phyloP scores from a whole-genome alignment of 2,888 invertebrate genomes.

The Meloe dianella region DNA sequence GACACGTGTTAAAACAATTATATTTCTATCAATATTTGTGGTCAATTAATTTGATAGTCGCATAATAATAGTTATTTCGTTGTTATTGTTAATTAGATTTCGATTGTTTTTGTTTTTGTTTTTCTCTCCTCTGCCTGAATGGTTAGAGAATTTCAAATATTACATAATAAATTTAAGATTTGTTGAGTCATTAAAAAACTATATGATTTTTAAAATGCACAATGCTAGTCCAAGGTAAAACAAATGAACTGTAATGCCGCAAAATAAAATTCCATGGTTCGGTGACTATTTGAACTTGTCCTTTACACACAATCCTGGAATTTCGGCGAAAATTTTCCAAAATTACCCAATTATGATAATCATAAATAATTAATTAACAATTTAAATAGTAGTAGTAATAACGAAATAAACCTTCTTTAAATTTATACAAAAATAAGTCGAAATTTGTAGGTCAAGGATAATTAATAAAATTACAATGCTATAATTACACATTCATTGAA shows the following conservation, averaged over 20 bases:
- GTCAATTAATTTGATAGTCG: too few relatives aligned
- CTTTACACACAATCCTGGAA: slow-evolving; percentile 1
- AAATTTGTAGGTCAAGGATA: slow-evolving; percentile 33
- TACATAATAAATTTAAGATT: slow-evolving; percentile 35
- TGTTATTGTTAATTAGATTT: slow-evolving; percentile 21
- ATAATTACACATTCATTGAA: slow-evolving; percentile 36
- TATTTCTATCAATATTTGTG: too few relatives aligned
- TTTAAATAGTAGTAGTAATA: too few relatives aligned
- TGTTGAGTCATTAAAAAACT: slow-evolving; percentile 41
- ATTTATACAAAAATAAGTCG: not conserved
- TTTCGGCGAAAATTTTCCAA: not conserved
- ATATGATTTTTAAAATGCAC: slow-evolving; percentile 41
- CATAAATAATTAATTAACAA: too few relatives aligned
- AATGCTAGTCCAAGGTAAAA: slow-evolving; percentile 47
- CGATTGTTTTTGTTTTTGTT: not conserved
- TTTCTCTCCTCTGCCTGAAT: not conserved
- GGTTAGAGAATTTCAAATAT: slow-evolving; percentile 26
- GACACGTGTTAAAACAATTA: too few relatives aligned
- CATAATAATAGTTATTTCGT: too few relatives aligned
- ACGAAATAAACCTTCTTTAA: not conserved
- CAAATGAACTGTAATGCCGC: slow-evolving; percentile 48
- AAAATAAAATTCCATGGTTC: slow-evolving; percentile 32
- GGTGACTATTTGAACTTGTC: slow-evolving; percentile 16
- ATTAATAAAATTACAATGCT: slow-evolving; percentile 25
- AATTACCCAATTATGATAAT: not conserved